Base-by-base conservation (phyloP, 2,113 vertebrate species). In the Terrapene triunguis region DNA sequence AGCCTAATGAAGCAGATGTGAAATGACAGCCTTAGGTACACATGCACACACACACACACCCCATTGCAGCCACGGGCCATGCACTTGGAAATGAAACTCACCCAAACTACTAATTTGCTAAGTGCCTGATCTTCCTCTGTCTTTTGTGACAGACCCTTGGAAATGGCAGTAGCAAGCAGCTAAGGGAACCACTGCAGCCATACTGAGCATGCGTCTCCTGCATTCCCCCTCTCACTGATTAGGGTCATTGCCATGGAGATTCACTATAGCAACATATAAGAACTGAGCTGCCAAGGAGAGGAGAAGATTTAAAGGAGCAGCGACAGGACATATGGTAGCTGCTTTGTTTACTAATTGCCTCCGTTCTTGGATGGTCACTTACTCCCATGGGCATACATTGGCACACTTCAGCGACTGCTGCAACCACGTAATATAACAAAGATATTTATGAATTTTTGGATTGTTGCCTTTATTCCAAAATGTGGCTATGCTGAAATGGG, bases 181-280 rank as follows among this genome's bases (percentile, higher is more conserved):
- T 83, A 25, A 3, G 48, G 57, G 92, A 87, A 69, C 10, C 38
- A 83, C 84, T 7, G 47, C 54, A 10, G 51, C 69, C 51, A 83
- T 72, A 69, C 13, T 14, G 86, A 96, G 96, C 97, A 97, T 82
- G 97, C 97, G 93, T 87, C 9, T 47, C 59, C 59, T 35, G 17
- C 44, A 65, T 50, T 69, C 32, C 47, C 32, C n/a, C 2, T 54
- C 4, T 13, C 25, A 14, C 89, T 83, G 85, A 19, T 78, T 72
- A 78, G 27, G 57, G 47, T 50, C 12, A 51, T 85, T 69, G 83
- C 59, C 83, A 85, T 65, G 59, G 83, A 85, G 83, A 85, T 25
- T 85, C 83, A 69, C 83, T 24, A 85, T 85, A 69, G 83, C 83
- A 85, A 85, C 83, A 62, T 21, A 38, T 47, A 16, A 35, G 55